These are phyloP conservation scores for Drosophila erecta DNA, from an alignment of 1,140 invertebrate species.

Conservation along the genomic window DNA sequence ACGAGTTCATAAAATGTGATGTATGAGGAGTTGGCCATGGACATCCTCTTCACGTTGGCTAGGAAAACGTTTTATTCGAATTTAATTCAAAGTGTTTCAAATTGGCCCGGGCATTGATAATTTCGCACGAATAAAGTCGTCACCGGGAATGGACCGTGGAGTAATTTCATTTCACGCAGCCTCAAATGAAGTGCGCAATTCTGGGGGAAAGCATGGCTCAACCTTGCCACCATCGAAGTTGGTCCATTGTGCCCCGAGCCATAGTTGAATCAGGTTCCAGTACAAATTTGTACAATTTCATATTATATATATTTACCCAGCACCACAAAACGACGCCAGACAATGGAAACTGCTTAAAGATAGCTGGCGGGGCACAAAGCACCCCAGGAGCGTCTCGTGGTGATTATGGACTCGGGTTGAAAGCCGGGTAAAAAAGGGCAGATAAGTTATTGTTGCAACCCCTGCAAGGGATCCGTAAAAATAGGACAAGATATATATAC, in stretches of 20 bases:
- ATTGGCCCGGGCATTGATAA: slow-evolving; percentile 59
- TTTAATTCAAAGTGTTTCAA: slow-evolving; percentile 81
- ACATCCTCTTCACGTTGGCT: slow-evolving; percentile 11
- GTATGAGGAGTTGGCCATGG: slow-evolving; percentile 5
- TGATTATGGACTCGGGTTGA: slow-evolving; percentile 71
- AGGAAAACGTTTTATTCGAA: slow-evolving; percentile 75
- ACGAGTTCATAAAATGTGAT: slow-evolving; percentile 17
- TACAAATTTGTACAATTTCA: slow-evolving; percentile 74
- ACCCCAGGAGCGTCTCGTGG: slow-evolving; percentile 79
- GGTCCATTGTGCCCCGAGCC: slow-evolving; percentile 35
- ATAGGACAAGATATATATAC: slow-evolving; percentile 63
- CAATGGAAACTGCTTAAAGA: slow-evolving; percentile 73
- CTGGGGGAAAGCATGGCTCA: slow-evolving; percentile 16
- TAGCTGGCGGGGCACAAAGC: slow-evolving; percentile 60
- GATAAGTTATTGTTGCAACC: slow-evolving; percentile 83
- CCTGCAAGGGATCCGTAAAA: slow-evolving; percentile 74
- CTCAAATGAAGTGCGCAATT: slow-evolving; percentile 69
- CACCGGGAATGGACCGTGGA: slow-evolving; percentile 72
- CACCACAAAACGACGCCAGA: slow-evolving; percentile 74
- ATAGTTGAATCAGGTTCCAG: slow-evolving; percentile 61
- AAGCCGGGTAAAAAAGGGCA: slow-evolving; percentile 63
- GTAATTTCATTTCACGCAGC: slow-evolving; percentile 81
- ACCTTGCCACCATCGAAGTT: slow-evolving; percentile 62
- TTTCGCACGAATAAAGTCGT: slow-evolving; percentile 71
- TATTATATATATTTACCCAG: slow-evolving; percentile 35